Evolutionary conservation across 2,113 vertebrate species (phyloP).

Genomic region (Murina feae): DNA sequence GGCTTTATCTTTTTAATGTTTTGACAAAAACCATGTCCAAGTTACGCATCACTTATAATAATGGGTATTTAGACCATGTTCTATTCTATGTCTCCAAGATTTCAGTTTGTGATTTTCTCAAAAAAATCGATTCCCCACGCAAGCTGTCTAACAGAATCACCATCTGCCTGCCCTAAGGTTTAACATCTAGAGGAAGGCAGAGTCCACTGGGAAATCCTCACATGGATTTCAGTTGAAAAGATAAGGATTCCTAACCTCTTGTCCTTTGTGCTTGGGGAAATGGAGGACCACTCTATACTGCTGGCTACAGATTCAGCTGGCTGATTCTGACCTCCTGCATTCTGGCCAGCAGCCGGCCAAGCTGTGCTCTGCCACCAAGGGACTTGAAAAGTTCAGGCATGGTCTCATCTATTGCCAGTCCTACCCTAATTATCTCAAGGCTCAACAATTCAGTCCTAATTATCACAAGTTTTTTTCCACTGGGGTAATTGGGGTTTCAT

Average conservation of each 20-base stretch:
- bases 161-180: constrained; percentile 36
- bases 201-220: background rate
- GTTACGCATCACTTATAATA: background rate
- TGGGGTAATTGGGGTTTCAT: background rate
- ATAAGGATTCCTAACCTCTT: background rate
- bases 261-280: background rate
- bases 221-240: constrained; percentile 7
- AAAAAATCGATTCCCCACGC: background rate
- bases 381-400: background rate
- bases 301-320: background rate
- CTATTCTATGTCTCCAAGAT: background rate
- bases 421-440: background rate
- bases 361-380: background rate
- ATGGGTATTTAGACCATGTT: background rate
- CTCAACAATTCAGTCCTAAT: background rate
- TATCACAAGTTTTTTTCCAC: background rate
- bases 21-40: background rate
- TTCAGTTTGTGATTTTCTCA: background rate
- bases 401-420: background rate
- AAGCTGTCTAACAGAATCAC: background rate
- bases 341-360: background rate
- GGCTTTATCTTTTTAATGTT: background rate
- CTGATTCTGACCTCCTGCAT: background rate
- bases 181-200: background rate
- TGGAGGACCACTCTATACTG: background rate